phyloP scores from a whole-genome alignment of 2,888 invertebrate genomes.

The Drosophila kambysellisi region DNA sequence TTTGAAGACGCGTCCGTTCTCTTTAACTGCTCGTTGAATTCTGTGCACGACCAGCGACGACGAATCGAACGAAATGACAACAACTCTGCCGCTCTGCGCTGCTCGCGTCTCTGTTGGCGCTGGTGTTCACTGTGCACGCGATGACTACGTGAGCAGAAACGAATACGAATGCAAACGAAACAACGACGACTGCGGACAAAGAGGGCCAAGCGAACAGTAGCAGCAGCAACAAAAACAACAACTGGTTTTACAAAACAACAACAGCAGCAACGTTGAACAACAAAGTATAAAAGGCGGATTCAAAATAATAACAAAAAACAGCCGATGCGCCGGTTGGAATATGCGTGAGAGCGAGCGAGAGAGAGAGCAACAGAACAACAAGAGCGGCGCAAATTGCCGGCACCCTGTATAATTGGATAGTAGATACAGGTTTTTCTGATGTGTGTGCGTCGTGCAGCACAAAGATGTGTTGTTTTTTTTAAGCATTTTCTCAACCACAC shows the following conservation, averaged over 20 bases:
- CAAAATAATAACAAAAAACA: slow-evolving; percentile 80
- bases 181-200: slow-evolving; percentile 38
- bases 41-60: slow-evolving; percentile 52
- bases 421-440: slow-evolving; percentile 66
- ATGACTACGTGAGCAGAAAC: slow-evolving; percentile 78
- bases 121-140: slow-evolving; percentile 60
- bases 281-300: slow-evolving; percentile 25
- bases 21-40: slow-evolving; percentile 64
- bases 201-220: slow-evolving; percentile 34
- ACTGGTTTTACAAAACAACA: slow-evolving; percentile 59
- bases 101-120: slow-evolving; percentile 28
- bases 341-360: slow-evolving; percentile 24
- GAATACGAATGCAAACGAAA: slow-evolving; percentile 40
- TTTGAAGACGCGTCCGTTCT: slow-evolving; percentile 65
- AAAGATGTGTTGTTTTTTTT: slow-evolving; percentile 36
- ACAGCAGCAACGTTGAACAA: slow-evolving; percentile 31
- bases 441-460: slow-evolving; percentile 15
- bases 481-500: slow-evolving; percentile 37
- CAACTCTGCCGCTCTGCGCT: slow-evolving; percentile 38
- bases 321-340: slow-evolving; percentile 73
- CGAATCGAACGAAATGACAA: slow-evolving; percentile 41
- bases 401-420: slow-evolving; percentile 64
- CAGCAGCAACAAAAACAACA: slow-evolving; percentile 27
- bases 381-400: slow-evolving; percentile 41
- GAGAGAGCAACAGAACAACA: slow-evolving; percentile 29